Base-by-base conservation (phyloP, 2,797 vertebrate species). In the Pachyuromys duprasi region DNA sequence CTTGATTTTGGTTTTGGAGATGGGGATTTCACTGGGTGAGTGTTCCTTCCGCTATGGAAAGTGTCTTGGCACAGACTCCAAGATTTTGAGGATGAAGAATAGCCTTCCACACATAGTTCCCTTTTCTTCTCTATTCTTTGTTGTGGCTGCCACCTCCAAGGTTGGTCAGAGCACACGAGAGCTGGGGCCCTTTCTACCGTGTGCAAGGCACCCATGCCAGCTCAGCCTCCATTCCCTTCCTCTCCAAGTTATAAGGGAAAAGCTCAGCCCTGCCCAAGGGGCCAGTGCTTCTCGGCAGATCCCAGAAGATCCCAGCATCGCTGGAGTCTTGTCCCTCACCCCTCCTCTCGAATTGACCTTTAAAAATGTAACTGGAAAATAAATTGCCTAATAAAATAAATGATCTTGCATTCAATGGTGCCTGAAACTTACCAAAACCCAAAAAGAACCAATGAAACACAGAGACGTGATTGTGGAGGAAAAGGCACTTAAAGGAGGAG, bases 311-410 rank as follows among this genome's bases (percentile, higher is more conserved):
- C 74, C 42, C 13, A 31, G 74, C 14, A 22, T 14, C 15, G 4
- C 0, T 13, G 55, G 86, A 17, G 14, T 90, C 70, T 87, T 83
- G 72, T 83, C 95, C 94, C 96, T 95, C 93, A 88, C 93, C 96
- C 79, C 96, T 97, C 97, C 97, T 92, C 97, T 98, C 93, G 98
- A 97, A 95, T 96, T 98, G 98, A 97, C 98, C 97, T 98, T 98
- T 98, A 97, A 98, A 98, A 97, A 98, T 95, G 97, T 98, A 98
- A 97, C 98, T 94, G 94, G 98, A 95, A 98, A 99, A 98, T 98
- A 98, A 98, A 98, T 98, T 93, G 98, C 97, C 98, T 97, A 98
- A 98, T 98, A 98, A 98, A 98, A 98, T 97, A 97, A 98, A 98
- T 98, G 98, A 98, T 97, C 97, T 94, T 91, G 42, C 97, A 95